These are phyloP conservation scores for Eristalis intricaria DNA, from an alignment of 2,888 invertebrate genomes.

Conservation along the genomic window DNA sequence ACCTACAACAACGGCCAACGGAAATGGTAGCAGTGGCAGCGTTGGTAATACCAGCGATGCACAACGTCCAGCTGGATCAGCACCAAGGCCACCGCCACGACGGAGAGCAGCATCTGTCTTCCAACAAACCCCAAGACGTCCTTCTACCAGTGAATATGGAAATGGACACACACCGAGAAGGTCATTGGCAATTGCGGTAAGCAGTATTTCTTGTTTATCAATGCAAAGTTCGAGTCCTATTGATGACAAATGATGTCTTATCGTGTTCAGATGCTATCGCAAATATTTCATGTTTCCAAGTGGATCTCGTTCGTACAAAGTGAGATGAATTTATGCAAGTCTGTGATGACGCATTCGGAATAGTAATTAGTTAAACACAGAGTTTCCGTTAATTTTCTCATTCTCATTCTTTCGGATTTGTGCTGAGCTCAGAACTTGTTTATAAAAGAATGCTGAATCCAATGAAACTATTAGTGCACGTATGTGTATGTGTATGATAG, in stretches of 20 bases:
- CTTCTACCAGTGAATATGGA: conserved; percentile 74
- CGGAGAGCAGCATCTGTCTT: conserved; percentile 79
- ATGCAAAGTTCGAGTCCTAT: not conserved
- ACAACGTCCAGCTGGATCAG: conserved; percentile 72
- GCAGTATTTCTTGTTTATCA: conserved; percentile 53
- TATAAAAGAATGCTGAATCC: not conserved
- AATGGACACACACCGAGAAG: conserved; percentile 78
- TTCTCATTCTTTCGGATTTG: not conserved
- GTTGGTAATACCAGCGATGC: conserved; percentile 22
- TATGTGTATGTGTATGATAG: too few relatives aligned
- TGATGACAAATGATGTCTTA: not conserved
- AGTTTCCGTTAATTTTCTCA: not conserved
- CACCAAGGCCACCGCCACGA: conserved; percentile 80
- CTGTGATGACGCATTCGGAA: not conserved
- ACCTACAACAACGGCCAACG: conserved; percentile 41
- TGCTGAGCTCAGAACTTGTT: not conserved
- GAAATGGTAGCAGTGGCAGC: conserved; percentile 23
- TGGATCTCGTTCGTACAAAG: not conserved
- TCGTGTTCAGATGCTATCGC: not conserved
- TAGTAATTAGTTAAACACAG: not conserved
- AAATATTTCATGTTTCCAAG: not conserved
- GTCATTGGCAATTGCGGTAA: conserved; percentile 79
- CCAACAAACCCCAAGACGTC: conserved; percentile 75
- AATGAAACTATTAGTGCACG: not conserved
- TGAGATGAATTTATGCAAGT: not conserved